Evolutionary conservation across 2,888 invertebrate species (phyloP).

Genomic region (Andrena camellia): DNA sequence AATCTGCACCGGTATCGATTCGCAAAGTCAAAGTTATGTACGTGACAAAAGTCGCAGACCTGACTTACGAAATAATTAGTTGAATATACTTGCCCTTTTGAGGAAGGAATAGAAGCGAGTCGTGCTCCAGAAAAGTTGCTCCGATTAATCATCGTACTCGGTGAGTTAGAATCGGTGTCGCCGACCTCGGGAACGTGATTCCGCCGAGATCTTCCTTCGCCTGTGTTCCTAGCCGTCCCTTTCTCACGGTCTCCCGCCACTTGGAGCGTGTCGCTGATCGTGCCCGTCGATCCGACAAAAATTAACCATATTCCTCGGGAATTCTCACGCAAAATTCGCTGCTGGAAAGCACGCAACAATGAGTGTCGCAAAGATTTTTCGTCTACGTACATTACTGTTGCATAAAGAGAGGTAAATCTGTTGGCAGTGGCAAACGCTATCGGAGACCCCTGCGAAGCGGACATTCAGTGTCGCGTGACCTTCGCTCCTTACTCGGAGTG

Average conservation of each 20-base stretch:
- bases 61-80: not conserved
- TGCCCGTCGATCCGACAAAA: slow-evolving; percentile 62
- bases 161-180: slow-evolving; percentile 59
- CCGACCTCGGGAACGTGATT: slow-evolving; percentile 68
- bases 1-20: not conserved
- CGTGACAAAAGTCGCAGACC: not conserved
- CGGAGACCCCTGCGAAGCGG: slow-evolving; percentile 80
- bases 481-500: slow-evolving; percentile 83
- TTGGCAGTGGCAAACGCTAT: slow-evolving; percentile 78
- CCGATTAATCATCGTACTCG: slow-evolving; percentile 54
- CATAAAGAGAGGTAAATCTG: not conserved
- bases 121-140: slow-evolving; percentile 57
- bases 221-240: slow-evolving; percentile 61
- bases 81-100: not conserved
- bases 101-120: not conserved
- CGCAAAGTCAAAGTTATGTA: not conserved
- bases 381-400: not conserved
- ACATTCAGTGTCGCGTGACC: slow-evolving; percentile 82
- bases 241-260: slow-evolving; percentile 70
- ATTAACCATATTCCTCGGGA: slow-evolving; percentile 46
- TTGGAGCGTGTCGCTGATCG: slow-evolving; percentile 70
- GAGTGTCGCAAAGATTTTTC: no score
- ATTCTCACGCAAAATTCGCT: slow-evolving; percentile 10
- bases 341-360: not conserved
- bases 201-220: slow-evolving; percentile 59